These are phyloP conservation scores for Cephus spinipes DNA, from an alignment of 2,888 invertebrate genomes.

Conservation along the genomic window DNA sequence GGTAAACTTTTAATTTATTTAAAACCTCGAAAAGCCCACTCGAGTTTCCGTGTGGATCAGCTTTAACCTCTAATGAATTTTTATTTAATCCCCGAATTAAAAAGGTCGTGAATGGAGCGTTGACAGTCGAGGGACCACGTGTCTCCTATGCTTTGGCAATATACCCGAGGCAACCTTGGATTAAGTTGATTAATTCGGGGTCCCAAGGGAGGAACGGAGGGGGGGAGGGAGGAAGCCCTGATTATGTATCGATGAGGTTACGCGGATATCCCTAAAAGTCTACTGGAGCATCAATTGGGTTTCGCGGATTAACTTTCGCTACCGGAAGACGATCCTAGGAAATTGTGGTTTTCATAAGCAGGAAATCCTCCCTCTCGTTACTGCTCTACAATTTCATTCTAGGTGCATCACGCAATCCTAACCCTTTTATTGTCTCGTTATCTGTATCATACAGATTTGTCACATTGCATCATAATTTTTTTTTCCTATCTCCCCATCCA, in stretches of 20 bases:
- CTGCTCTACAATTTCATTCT: background rate
- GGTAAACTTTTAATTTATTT: conserved; percentile 51
- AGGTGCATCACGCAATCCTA: too few species aligned
- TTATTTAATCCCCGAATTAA: conserved; percentile 48
- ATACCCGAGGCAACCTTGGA: conserved; percentile 15
- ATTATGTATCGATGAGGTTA: conserved; percentile 21
- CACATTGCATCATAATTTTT: too few species aligned
- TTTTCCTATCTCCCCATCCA: background rate
- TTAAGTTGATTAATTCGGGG: conserved; percentile 20
- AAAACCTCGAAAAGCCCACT: conserved; percentile 32
- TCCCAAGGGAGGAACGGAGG: background rate
- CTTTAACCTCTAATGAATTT: conserved; percentile 45
- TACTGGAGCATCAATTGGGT: conserved; percentile 31
- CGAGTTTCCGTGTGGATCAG: conserved; percentile 7
- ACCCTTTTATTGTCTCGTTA: background rate
- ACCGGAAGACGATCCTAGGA: conserved; percentile 27
- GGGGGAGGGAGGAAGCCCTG: background rate
- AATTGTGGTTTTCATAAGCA: conserved; percentile 23
- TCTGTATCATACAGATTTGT: background rate
- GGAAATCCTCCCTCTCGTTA: background rate
- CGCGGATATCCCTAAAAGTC: conserved; percentile 10
- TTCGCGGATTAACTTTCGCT: conserved; percentile 40
- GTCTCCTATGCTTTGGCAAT: conserved; percentile 10
- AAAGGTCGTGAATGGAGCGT: conserved; percentile 34
- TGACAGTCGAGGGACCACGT: conserved; percentile 9